These are phyloP conservation scores for Protosalanx chinensis DNA, from an alignment of 2,797 vertebrate species.

Conservation along the genomic window DNA sequence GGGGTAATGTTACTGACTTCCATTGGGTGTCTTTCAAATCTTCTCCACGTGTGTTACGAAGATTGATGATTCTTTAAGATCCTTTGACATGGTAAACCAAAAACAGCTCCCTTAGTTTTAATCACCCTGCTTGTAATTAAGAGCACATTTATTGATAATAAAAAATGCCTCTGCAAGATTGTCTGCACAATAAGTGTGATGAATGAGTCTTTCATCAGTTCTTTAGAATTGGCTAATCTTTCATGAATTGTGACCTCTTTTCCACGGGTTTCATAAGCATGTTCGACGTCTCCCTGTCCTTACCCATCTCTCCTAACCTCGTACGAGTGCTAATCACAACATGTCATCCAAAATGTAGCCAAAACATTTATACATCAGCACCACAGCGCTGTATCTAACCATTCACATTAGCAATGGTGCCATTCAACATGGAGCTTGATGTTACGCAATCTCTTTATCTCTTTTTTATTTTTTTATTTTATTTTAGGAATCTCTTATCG, in stretches of 20 bases:
- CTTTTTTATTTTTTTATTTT: no score
- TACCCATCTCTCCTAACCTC: background rate
- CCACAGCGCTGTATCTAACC: no score
- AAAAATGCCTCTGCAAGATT: conserved; percentile 12
- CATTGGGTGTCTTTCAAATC: conserved; percentile 28
- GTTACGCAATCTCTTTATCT: background rate
- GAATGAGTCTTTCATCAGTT: background rate
- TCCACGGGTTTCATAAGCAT: background rate
- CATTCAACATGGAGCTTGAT: background rate
- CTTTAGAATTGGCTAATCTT: background rate
- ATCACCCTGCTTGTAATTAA: conserved; percentile 40
- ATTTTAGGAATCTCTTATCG: conserved; percentile 25
- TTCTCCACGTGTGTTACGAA: conserved; percentile 44
- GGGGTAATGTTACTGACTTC: conserved; percentile 36
- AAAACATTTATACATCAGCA: no score
- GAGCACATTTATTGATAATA: conserved; percentile 38
- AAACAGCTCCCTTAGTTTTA: conserved; percentile 25
- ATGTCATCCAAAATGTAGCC: background rate
- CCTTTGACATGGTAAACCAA: conserved; percentile 25
- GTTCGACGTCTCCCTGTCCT: background rate
- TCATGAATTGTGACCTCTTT: background rate
- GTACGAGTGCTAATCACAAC: no score
- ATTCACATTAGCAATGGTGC: no score
- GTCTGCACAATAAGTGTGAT: background rate
- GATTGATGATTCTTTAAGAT: conserved; percentile 45